Percentiles rank a stretch among this genome's conserved stretches.
Evolutionary conservation across 2,797 vertebrate species (phyloP).

Genomic region (Carduelis carduelis): DNA sequence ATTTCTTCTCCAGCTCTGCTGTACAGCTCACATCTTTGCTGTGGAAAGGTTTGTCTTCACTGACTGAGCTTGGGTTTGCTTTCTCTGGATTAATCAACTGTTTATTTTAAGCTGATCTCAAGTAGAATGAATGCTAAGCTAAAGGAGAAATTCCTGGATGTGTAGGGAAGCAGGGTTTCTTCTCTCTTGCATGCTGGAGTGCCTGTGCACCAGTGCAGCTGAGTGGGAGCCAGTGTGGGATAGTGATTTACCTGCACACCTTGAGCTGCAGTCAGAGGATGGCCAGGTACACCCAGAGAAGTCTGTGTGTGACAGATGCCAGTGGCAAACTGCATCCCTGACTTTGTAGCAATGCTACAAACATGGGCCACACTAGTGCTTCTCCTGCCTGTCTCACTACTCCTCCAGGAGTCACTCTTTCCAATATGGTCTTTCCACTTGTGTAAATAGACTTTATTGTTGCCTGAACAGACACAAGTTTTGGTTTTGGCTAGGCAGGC

Average conservation of each 20-base stretch:
- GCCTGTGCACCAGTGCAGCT: accelerated
- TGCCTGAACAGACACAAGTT: background rate
- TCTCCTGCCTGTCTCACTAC: background rate
- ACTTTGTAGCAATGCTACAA: too few species aligned
- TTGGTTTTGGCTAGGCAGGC: background rate
- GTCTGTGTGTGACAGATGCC: accelerated
- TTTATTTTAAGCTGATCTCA: background rate
- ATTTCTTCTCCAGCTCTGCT: background rate
- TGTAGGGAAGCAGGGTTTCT: background rate
- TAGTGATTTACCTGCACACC: background rate
- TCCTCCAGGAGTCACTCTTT: background rate
- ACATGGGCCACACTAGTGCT: accelerated
- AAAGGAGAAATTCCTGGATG: background rate
- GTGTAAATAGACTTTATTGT: background rate
- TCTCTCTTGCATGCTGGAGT: accelerated
- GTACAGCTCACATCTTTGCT: background rate
- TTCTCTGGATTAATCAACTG: background rate
- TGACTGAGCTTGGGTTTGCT: background rate
- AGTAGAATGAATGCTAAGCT: background rate
- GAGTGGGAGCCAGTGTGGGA: background rate
- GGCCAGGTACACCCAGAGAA: accelerated
- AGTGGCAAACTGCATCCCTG: background rate
- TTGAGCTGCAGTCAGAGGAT: background rate
- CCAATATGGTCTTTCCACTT: background rate
- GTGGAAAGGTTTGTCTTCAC: background rate